phyloP scores from a whole-genome alignment of 2,797 vertebrate genomes.

The Mormyrops attenuatus region DNA sequence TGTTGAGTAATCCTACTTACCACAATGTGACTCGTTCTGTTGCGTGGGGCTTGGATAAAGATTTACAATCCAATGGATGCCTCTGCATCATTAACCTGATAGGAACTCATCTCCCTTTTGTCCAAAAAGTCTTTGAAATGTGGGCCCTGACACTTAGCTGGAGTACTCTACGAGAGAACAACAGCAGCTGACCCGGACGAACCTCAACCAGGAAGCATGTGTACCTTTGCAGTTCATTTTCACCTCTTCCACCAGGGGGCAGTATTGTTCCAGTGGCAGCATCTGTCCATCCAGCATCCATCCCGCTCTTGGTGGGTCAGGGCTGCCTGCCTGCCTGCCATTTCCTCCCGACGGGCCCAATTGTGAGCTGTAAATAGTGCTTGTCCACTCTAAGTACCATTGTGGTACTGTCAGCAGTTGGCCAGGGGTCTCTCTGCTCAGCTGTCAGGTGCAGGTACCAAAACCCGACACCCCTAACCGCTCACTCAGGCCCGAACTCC shows the following conservation, averaged over 20 bases:
- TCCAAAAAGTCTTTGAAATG: not conserved
- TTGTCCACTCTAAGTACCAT: constrained; percentile 10
- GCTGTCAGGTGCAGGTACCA: constrained; percentile 23
- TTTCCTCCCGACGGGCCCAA: constrained; percentile 22
- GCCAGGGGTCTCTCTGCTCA: constrained; percentile 12
- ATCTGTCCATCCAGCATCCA: not conserved
- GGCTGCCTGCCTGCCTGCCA: constrained; percentile 5
- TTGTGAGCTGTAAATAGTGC: constrained; percentile 25
- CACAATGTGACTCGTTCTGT: not conserved
- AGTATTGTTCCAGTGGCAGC: constrained; percentile 10
- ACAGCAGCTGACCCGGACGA: not conserved
- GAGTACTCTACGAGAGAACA: not conserved
- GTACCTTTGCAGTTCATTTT: not conserved
- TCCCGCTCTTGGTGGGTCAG: constrained; percentile 22
- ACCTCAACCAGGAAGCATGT: not conserved
- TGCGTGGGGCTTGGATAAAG: not conserved
- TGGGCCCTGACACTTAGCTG: not conserved
- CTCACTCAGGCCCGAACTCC: not conserved
- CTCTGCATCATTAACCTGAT: not conserved
- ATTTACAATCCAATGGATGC: not conserved
- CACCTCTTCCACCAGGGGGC: constrained; percentile 10
- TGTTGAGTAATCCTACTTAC: not conserved
- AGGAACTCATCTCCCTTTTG: not conserved
- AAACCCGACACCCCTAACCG: not conserved
- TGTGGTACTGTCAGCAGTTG: constrained; percentile 27